Evolutionary conservation across 2,888 invertebrate species (phyloP), one percentile per base, ranked within the genome.

Genomic region (Psococerastis gibbosa): DNA sequence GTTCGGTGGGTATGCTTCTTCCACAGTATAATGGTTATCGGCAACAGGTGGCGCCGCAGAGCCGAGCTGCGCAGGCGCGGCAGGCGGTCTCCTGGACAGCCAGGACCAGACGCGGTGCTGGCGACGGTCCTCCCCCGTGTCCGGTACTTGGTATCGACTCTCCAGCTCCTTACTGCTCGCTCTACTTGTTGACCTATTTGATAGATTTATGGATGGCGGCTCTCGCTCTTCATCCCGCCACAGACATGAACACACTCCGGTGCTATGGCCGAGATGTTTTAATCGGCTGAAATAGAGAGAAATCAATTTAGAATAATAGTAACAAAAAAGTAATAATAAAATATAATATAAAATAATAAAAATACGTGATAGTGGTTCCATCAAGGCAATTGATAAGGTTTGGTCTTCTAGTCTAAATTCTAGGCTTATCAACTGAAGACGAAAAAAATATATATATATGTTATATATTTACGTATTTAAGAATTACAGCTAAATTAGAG

Each of bases 21-120:
- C 75, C 71, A 77, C 73, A 4, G 77, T 78, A 57, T 78, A 78
- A 57, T 78, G 77, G 56, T 78, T 78, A 59, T 76, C 75, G 11
- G 70, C 73, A 3, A 50, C 48, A 65, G 66, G 32, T 35, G 38
- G 45, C 38, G 20, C 44, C 43, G 20, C 43, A 27, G 42, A 41
- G 44, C 43, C 47, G 41, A 34, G 32, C 45, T n/a, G 47, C 42
- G 11, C 42, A 31, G 32, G 33, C 31, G 32, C 35, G 43, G 38
- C 9, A 2, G 46, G 11, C 2, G 46, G 27, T 9, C 52, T 43
- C n/a, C 51, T 33, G 4, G 50, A 48, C 13, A 53, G 44, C 52
- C 52, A 53, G n/a, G 48, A 46, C 52, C 53, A 52, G n/a, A 49
- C 50, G 5, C 51, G 42, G 22, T 44, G 31, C 20, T 44, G 35